Evolutionary conservation across 1,140 invertebrate genomes (phyloP).

Genomic region (Aphidius gifuensis): DNA sequence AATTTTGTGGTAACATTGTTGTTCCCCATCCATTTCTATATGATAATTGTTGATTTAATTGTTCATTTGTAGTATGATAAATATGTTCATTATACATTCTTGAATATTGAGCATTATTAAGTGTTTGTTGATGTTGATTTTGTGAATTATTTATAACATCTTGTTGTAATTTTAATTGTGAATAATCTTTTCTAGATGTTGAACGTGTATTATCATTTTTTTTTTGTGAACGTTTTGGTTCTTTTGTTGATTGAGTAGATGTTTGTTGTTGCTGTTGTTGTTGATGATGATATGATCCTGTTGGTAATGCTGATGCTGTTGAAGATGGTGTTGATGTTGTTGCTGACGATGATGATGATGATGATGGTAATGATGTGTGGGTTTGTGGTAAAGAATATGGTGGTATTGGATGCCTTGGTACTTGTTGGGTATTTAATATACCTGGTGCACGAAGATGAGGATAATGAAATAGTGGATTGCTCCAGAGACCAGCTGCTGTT

Average conservation of each 20-base stretch:
- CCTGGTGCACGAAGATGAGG: conserved; percentile 12
- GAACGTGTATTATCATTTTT: no score
- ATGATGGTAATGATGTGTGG: background rate
- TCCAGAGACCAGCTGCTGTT: conserved; percentile 23
- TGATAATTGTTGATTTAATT: conserved; percentile 1
- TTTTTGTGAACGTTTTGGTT: no score
- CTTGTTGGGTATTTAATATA: background rate
- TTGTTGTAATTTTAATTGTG: background rate
- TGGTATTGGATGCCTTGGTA: no score
- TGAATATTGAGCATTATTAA: no score
- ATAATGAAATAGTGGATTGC: conserved; percentile 21
- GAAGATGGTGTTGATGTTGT: conserved; percentile 7
- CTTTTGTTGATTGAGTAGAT: background rate
- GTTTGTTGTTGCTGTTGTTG: background rate
- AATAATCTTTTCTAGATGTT: background rate
- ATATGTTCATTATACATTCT: no score
- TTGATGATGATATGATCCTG: background rate
- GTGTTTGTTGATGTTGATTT: background rate
- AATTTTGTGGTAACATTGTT: conserved; percentile 6
- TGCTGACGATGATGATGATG: background rate
- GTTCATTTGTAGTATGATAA: background rate
- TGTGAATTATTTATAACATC: background rate
- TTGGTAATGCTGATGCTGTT: conserved; percentile 2
- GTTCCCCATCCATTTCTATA: conserved; percentile 12
- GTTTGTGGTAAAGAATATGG: no score